Conservation (phyloP, 2,888 invertebrate species). For the Monopis laevigella region DNA sequence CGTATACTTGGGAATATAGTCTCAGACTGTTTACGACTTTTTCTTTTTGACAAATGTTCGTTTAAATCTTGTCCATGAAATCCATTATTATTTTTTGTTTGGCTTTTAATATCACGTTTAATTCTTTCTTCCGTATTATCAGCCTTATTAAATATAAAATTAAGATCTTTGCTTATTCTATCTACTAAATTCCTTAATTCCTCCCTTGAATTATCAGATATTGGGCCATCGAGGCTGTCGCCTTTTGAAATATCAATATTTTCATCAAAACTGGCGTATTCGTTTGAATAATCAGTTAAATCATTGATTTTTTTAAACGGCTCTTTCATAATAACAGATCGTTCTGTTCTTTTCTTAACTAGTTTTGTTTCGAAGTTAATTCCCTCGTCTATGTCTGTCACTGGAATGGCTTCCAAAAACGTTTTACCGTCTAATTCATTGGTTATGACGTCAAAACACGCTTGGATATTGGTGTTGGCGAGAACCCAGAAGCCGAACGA, state of each 20-base stretch:
- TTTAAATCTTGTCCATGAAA: not conserved
- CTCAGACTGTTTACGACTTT: too few relatives aligned
- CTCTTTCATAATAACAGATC: constrained; percentile 2
- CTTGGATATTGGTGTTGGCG: constrained; percentile 70
- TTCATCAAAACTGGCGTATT: constrained; percentile 2
- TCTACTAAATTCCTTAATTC: constrained; percentile 18
- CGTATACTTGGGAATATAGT: too few relatives aligned
- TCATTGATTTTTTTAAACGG: not conserved
- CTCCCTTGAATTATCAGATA: not conserved
- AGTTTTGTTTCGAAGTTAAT: not conserved
- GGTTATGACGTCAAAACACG: constrained; percentile 46
- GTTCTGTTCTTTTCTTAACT: not conserved
- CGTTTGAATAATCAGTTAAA: constrained; percentile 3
- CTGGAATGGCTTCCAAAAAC: constrained; percentile 22
- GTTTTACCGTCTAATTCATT: constrained; percentile 21
- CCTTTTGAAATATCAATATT: not conserved
- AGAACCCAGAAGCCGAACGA: constrained; percentile 81
- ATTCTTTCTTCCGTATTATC: constrained; percentile 1
- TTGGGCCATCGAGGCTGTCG: not conserved
- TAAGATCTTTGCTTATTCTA: constrained; percentile 33
- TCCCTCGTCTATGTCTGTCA: constrained; percentile 18
- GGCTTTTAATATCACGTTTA: not conserved
- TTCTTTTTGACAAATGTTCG: too few relatives aligned
- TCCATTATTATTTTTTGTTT: not conserved
- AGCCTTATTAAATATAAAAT: constrained; percentile 18